phyloP scores from a whole-genome alignment of 2,113 vertebrate genomes.

The human region DNA sequence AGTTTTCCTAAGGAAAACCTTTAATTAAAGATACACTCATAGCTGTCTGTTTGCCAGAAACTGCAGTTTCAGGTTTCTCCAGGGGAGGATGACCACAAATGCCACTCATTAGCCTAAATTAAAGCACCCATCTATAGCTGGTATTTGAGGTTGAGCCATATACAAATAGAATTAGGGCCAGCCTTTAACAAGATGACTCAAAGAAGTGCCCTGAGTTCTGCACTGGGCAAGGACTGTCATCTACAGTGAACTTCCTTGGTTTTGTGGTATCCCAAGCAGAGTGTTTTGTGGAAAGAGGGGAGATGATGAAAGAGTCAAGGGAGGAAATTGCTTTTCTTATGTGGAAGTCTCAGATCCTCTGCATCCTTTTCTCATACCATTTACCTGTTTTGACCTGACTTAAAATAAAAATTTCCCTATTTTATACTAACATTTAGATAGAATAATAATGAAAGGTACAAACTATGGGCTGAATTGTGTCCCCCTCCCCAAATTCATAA shows the following conservation, averaged over 20 bases:
- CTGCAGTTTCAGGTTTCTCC: constrained; percentile 50
- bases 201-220: constrained; percentile 30
- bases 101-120: constrained; percentile 62
- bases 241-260: constrained; percentile 42
- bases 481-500: background rate
- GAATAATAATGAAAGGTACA: background rate
- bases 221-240: background rate
- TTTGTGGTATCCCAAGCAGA: constrained; percentile 55
- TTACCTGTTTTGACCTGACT: background rate
- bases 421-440: background rate
- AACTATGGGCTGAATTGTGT: background rate
- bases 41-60: constrained; percentile 61
- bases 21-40: constrained; percentile 45
- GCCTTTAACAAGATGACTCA: constrained; percentile 63
- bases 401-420: background rate
- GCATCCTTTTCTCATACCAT: background rate
- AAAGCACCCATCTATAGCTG: constrained; percentile 69
- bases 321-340: background rate
- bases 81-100: constrained; percentile 57
- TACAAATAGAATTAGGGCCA: constrained; percentile 69
- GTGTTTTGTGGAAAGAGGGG: constrained; percentile 38
- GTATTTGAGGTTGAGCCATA: constrained; percentile 75
- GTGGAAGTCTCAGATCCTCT: background rate
- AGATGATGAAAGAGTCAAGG: background rate
- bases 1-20: constrained; percentile 57